phyloP scores from a whole-genome alignment of 2,113 vertebrate species.

The Narcine bancroftii region DNA sequence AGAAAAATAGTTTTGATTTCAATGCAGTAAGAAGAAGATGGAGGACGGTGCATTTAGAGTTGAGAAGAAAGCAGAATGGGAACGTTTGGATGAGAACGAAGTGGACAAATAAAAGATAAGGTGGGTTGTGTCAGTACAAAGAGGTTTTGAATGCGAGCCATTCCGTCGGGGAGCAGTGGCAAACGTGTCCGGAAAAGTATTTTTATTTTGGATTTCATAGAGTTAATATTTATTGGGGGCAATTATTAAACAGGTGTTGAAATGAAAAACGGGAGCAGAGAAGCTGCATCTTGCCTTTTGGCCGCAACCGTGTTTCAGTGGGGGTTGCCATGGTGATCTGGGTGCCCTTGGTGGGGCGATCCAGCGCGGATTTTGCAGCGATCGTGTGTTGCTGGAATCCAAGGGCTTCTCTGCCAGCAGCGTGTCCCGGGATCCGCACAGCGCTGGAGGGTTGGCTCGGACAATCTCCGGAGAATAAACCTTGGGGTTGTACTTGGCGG shows the following conservation, averaged over 20 bases:
- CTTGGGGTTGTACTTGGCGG: background rate
- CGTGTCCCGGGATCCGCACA: background rate
- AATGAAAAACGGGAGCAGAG: background rate
- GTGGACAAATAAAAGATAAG: background rate
- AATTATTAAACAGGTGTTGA: background rate
- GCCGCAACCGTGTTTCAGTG: background rate
- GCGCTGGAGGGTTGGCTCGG: background rate
- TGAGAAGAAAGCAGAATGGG: background rate
- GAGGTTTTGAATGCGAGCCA: background rate
- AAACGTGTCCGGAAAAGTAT: background rate
- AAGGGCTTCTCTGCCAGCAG: background rate
- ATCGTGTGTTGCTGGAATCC: background rate
- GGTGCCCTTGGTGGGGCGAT: background rate
- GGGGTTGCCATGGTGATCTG: slow-evolving; percentile 24
- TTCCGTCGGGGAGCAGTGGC: background rate
- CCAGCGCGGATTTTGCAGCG: slow-evolving; percentile 15
- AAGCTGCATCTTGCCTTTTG: background rate
- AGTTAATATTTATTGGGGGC: background rate
- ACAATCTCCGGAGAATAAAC: background rate
- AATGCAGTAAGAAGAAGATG: background rate
- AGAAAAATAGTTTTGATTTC: background rate
- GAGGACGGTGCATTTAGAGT: background rate
- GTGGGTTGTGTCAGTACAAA: background rate
- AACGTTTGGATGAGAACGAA: background rate
- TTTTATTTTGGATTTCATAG: background rate